Evolutionary conservation across 2,888 invertebrate species (phyloP), one percentile per base, ranked within the genome.

Genomic region (Protophormia terraenovae): DNA sequence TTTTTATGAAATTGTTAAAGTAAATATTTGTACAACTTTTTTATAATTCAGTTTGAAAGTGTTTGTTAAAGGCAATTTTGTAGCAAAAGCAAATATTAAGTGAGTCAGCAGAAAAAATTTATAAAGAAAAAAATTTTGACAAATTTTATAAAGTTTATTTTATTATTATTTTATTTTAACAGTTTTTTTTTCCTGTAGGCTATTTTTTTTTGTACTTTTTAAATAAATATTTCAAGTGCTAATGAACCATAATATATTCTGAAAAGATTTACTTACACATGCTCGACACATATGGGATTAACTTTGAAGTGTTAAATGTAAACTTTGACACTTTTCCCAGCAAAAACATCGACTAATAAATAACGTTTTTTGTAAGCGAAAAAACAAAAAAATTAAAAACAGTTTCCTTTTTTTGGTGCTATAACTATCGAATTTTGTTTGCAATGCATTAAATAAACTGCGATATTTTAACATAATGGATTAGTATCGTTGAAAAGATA

Each of bases 171-270:
- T 24, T 55, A n/a, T 55, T 16, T 6, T 24, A 12, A 24, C n/a
- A 24, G 12, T 29, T 55, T n/a, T 29, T n/a, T 50, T 12, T 47
- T 53, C 7, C n/a, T 55, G 3, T 55, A 55, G 55, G 55, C 27
- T n/a, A 55, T 55, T 53, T n/a, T n/a, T n/a, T n/a, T n/a, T 29
- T 53, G 29, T 5, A 16, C 5, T 82, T 47, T 72, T 41, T 80
- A 66, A 71, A 53, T 77, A 32, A 47, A 77, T 60, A 71, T 85
- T 81, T 81, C 76, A 80, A 88, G 85, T 87, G 86, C 87, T 87
- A 88, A 88, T 88, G 86, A 87, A 87, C 86, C 87, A 83, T 87
- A 87, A 86, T 79, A 79, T 86, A 86, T 86, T 86, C 27, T 10
- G 4, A 7, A 27, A 29, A 29, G 55, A 22, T 53, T 53, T 24